These are phyloP conservation scores for Lytechinus variegatus DNA, from an alignment of 35 echinoderm and acorn worm species.

Conservation along the genomic window DNA sequence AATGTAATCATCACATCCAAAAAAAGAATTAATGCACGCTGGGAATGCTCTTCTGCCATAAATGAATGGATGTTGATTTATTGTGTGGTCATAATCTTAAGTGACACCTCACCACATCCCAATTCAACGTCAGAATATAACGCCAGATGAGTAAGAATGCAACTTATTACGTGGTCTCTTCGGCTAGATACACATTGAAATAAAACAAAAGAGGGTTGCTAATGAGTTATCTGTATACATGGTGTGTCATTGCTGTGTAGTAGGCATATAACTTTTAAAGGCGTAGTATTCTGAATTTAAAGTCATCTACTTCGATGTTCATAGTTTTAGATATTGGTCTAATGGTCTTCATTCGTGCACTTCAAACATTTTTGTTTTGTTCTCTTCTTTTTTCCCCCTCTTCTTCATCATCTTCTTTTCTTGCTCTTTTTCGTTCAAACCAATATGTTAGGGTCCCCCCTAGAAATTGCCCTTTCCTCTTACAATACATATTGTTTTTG, in stretches of 20 bases:
- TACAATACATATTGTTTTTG: too few species aligned
- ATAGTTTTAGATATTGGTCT: too few species aligned
- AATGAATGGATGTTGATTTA: conserved; percentile 6
- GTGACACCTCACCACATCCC: not conserved
- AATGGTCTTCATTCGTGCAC: too few species aligned
- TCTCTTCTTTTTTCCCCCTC: not conserved
- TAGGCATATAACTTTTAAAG: too few species aligned
- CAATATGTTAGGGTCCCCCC: too few species aligned
- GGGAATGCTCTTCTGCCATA: not conserved
- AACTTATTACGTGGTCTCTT: not conserved
- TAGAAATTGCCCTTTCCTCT: too few species aligned
- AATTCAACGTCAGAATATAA: not conserved
- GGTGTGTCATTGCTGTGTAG: too few species aligned
- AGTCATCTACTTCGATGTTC: too few species aligned
- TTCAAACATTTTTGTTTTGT: not conserved
- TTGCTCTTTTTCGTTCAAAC: not conserved
- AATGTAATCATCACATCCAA: too few species aligned
- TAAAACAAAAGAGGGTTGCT: not conserved
- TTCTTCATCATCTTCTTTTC: not conserved
- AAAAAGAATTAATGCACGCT: not conserved
- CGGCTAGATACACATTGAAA: not conserved
- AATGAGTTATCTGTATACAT: not conserved
- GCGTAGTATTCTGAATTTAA: too few species aligned
- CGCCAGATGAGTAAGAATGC: not conserved
- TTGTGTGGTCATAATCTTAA: not conserved